A percentile compares a stretch with the other conserved stretches of the same genome.
Evolutionary conservation across 2,888 invertebrate genomes (phyloP).

Genomic region (Polylopha cassiicola): DNA sequence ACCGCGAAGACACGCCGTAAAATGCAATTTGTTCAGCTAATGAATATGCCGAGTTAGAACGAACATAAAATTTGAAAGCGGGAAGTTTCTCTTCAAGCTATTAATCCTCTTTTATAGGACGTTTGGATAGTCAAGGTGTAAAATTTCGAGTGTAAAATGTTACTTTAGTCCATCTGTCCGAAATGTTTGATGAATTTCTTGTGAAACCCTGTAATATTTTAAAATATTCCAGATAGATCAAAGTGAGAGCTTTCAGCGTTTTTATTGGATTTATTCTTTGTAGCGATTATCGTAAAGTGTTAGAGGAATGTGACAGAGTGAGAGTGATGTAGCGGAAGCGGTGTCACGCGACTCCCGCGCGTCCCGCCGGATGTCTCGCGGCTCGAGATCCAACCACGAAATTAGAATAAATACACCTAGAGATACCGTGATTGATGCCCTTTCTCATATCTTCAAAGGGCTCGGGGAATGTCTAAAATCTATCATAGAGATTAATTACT

Average conservation of each 20-base stretch:
- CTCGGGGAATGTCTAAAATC: slow-evolving; percentile 16
- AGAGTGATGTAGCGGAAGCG: slow-evolving; percentile 51
- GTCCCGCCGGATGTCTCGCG: slow-evolving; percentile 50
- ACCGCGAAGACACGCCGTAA: slow-evolving; percentile 51
- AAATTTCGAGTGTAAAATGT: slow-evolving; percentile 25
- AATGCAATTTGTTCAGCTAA: slow-evolving; percentile 33
- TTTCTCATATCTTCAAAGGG: slow-evolving; percentile 27
- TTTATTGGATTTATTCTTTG: slow-evolving; percentile 24
- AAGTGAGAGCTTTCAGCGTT: slow-evolving; percentile 34
- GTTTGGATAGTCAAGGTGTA: no score
- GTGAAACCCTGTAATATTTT: no score
- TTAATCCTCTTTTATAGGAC: no score
- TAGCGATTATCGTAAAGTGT: slow-evolving; percentile 47
- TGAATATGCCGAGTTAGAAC: slow-evolving; percentile 6
- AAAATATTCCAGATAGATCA: no score
- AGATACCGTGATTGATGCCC: slow-evolving; percentile 48
- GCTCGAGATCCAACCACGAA: slow-evolving; percentile 45
- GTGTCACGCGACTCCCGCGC: slow-evolving; percentile 43
- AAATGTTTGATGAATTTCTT: no score
- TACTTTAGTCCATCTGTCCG: slow-evolving; percentile 29
- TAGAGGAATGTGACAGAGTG: slow-evolving; percentile 41
- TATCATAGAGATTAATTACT: slow-evolving; percentile 34
- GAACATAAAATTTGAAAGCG: no score
- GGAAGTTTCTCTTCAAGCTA: no score
- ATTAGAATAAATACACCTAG: slow-evolving; percentile 47